Evolutionary conservation across 2,113 vertebrate species (phyloP).

Genomic region (Tychaedon coryphoeus): DNA sequence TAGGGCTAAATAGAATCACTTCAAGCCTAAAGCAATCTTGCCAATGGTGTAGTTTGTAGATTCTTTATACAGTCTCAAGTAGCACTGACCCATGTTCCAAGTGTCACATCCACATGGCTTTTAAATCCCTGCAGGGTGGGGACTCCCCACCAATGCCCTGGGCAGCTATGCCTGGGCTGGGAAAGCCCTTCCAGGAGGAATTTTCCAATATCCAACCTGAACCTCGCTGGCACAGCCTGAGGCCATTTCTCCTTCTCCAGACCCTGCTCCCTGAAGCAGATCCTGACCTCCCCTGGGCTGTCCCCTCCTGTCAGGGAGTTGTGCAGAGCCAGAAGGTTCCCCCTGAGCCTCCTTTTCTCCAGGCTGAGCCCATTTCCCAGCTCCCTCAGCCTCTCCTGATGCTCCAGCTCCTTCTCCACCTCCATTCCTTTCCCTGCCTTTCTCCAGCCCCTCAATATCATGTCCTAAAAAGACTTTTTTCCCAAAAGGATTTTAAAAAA

Average conservation of each 20-base stretch:
- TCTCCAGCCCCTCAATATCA: background rate
- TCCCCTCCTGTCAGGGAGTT: background rate
- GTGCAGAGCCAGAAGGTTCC: background rate
- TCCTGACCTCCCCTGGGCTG: accelerated
- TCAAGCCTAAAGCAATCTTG: background rate
- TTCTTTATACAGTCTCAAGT: background rate
- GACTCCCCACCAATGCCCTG: accelerated
- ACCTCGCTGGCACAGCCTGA: accelerated
- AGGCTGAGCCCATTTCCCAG: background rate
- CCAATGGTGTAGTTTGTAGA: accelerated
- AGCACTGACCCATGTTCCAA: background rate
- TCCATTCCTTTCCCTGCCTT: accelerated
- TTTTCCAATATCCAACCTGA: background rate
- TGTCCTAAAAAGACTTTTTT: background rate
- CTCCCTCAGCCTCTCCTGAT: accelerated
- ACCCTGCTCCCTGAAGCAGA: background rate
- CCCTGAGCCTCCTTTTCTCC: background rate
- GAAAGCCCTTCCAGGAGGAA: background rate
- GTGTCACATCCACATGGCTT: accelerated
- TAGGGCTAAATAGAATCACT: background rate
- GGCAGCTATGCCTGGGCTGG: background rate
- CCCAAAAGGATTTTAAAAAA: background rate
- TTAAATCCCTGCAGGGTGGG: background rate
- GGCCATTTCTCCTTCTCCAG: accelerated
- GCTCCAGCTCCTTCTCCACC: background rate